These are phyloP conservation scores for Otolemur crassicaudatus DNA, from an alignment of 2,797 vertebrate species.

Conservation along the genomic window DNA sequence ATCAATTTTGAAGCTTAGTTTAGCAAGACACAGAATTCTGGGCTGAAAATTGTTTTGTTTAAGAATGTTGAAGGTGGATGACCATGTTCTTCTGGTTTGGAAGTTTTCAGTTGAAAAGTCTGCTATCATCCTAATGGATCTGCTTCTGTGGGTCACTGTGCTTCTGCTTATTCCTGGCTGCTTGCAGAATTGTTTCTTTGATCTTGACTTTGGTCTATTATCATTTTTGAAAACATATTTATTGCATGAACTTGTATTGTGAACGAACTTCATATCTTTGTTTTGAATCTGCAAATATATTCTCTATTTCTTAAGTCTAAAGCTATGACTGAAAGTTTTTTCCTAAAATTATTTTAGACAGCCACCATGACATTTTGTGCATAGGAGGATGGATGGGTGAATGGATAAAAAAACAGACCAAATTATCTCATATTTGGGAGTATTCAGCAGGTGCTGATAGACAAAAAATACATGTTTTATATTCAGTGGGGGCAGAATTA, in stretches of 20 bases:
- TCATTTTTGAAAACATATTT: not conserved
- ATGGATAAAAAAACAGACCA: not conserved
- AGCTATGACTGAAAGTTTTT: not conserved
- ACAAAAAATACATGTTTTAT: not conserved
- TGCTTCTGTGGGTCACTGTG: too few species aligned
- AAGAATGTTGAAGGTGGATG: too few species aligned
- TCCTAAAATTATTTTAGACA: conserved; percentile 8
- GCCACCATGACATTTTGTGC: not conserved
- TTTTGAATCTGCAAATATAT: not conserved
- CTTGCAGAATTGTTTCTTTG: too few species aligned
- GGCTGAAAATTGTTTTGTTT: too few species aligned
- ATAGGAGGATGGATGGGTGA: not conserved
- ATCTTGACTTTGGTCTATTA: not conserved
- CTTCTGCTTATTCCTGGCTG: too few species aligned
- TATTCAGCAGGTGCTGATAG: not conserved
- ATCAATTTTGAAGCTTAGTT: too few species aligned
- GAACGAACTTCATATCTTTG: not conserved
- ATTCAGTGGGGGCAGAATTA: not conserved
- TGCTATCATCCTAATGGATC: too few species aligned
- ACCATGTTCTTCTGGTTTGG: too few species aligned
- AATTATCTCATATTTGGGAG: conserved; percentile 1
- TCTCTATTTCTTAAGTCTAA: not conserved
- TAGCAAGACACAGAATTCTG: too few species aligned
- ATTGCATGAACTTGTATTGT: not conserved
- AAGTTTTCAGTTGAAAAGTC: too few species aligned